A percentile compares a stretch with the other conserved stretches of the same genome.
Conservation (phyloP, 2,888 invertebrate genomes). For the Gonocerus acuteangulatus region DNA sequence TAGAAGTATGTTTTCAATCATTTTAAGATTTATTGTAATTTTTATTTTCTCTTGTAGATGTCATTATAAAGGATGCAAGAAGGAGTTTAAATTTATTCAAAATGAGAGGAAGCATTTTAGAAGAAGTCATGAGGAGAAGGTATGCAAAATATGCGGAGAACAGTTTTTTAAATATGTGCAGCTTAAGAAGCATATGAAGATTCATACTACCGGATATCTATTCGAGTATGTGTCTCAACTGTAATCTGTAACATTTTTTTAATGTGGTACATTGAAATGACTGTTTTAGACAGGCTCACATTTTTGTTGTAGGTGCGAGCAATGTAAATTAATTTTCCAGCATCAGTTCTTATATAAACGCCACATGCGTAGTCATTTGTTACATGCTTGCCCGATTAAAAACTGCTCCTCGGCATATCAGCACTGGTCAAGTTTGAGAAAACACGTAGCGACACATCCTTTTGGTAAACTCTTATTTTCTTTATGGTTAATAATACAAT, state of each 20-base stretch:
- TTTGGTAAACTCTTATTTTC: not conserved
- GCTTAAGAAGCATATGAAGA: slow-evolving; percentile 25
- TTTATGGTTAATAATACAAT: too few species aligned
- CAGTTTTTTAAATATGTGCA: slow-evolving; percentile 24
- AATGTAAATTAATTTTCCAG: slow-evolving; percentile 19
- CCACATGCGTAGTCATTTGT: slow-evolving; percentile 25
- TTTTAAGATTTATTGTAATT: too few species aligned
- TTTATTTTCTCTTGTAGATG: slow-evolving; percentile 18
- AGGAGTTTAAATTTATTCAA: slow-evolving; percentile 23
- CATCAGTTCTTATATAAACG: slow-evolving; percentile 20
- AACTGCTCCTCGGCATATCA: slow-evolving; percentile 8
- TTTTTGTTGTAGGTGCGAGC: slow-evolving; percentile 19
- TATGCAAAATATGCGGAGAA: slow-evolving; percentile 22
- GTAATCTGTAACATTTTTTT: too few species aligned
- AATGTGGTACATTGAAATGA: too few species aligned
- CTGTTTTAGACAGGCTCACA: not conserved
- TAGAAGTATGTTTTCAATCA: too few species aligned
- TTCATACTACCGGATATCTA: slow-evolving; percentile 16
- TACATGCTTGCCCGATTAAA: slow-evolving; percentile 22
- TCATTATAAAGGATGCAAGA: slow-evolving; percentile 20
- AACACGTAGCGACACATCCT: slow-evolving; percentile 27
- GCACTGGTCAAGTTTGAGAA: slow-evolving; percentile 23
- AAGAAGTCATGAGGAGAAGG: slow-evolving; percentile 24
- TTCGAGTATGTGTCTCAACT: not conserved
- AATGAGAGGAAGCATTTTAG: slow-evolving; percentile 27